phyloP scores from a whole-genome alignment of 2,888 invertebrate species.

The Parapristionchus giblindavisi region DNA sequence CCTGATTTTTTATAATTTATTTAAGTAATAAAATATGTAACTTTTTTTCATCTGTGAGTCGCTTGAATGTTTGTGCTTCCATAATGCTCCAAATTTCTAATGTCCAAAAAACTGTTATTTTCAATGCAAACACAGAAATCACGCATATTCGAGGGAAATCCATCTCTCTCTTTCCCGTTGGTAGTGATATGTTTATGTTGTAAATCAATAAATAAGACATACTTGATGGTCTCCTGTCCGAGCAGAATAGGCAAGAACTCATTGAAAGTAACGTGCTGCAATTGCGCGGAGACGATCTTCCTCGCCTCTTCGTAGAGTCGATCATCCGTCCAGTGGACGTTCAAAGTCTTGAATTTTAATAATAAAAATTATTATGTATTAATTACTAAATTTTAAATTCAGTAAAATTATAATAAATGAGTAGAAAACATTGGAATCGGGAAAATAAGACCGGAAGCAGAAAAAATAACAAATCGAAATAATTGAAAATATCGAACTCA shows the following conservation, averaged over 20 bases:
- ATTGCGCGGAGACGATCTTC: constrained; percentile 71
- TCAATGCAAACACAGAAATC: too few relatives aligned
- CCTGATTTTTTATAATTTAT: constrained; percentile 38
- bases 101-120: too few relatives aligned
- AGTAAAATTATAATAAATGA: neutral
- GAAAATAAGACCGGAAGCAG: neutral
- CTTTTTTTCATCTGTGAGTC: too few relatives aligned
- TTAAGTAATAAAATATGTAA: neutral
- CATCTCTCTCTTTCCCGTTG: too few relatives aligned
- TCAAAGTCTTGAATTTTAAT: constrained; percentile 50
- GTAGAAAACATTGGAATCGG: neutral
- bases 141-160: too few relatives aligned
- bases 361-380: too few relatives aligned
- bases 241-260: constrained; percentile 70
- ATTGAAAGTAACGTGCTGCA: constrained; percentile 75
- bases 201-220: too few relatives aligned
- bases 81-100: too few relatives aligned
- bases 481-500: constrained; percentile 2
- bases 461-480: neutral
- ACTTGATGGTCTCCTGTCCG: constrained; percentile 62
- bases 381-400: neutral
- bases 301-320: constrained; percentile 70
- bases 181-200: too few relatives aligned
- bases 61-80: too few relatives aligned
- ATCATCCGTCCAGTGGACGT: constrained; percentile 68